Percentiles rank a stretch among this genome's conserved stretches.
phyloP scores from a whole-genome alignment of 2,888 invertebrate species.

The Encarsia formosa region DNA sequence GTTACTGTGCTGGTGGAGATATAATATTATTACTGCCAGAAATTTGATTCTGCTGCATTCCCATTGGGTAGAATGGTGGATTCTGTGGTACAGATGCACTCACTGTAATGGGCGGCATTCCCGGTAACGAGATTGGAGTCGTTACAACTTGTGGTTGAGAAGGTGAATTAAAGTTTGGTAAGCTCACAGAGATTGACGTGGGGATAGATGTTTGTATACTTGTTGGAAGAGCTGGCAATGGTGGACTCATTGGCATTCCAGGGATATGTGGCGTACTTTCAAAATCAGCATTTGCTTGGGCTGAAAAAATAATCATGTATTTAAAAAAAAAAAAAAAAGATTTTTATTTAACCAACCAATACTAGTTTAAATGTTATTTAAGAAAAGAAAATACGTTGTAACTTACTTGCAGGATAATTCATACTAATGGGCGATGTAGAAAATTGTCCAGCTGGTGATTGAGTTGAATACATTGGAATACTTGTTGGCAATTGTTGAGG shows the following conservation, averaged over 20 bases:
- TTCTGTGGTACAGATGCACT: slow-evolving; percentile 63
- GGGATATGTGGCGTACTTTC: slow-evolving; percentile 44
- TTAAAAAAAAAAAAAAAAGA: not conserved
- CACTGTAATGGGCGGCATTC: slow-evolving; percentile 77
- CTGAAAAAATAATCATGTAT: slow-evolving; percentile 19
- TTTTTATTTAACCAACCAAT: not conserved
- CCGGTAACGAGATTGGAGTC: slow-evolving; percentile 69
- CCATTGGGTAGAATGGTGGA: slow-evolving; percentile 15
- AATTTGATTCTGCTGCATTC: slow-evolving; percentile 15
- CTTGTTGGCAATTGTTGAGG: slow-evolving; percentile 12
- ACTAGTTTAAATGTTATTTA: not conserved
- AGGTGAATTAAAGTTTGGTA: slow-evolving; percentile 36
- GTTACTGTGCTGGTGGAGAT: slow-evolving; percentile 12
- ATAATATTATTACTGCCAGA: slow-evolving; percentile 11
- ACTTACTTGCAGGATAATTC: slow-evolving; percentile 20
- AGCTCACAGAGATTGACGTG: slow-evolving; percentile 39
- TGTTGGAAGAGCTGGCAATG: slow-evolving; percentile 31
- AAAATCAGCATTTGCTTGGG: slow-evolving; percentile 30
- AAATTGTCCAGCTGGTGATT: slow-evolving; percentile 10
- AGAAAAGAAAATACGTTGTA: not conserved
- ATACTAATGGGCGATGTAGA: slow-evolving; percentile 11
- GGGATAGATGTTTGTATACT: slow-evolving; percentile 22
- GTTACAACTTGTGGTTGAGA: slow-evolving; percentile 52
- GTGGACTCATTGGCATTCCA: slow-evolving; percentile 44
- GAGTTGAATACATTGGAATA: slow-evolving; percentile 18